phyloP scores from a whole-genome alignment of 2,797 vertebrate genomes.

The Manis crassicaudata region DNA sequence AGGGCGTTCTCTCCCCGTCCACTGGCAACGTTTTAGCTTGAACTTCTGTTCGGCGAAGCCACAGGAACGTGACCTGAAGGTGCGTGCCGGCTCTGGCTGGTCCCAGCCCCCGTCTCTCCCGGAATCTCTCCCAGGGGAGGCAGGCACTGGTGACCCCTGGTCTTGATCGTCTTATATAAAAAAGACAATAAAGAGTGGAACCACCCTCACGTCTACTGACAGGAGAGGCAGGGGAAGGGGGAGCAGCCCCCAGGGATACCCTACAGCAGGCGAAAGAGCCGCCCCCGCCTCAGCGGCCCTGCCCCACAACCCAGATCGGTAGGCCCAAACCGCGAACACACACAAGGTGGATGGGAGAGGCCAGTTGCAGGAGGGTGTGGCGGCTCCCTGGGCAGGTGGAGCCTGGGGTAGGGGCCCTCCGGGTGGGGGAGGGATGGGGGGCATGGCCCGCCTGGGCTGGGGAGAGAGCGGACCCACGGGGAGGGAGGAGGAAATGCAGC shows the following conservation, averaged over 20 bases:
- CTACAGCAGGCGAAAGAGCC: rapidly evolving
- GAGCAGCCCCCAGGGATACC: neutral
- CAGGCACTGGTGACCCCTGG: neutral
- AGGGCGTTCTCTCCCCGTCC: neutral
- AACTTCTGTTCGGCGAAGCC: neutral
- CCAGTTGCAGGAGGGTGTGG: neutral
- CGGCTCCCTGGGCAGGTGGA: neutral
- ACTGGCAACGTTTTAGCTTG: neutral
- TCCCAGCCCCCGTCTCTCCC: neutral
- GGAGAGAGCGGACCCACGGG: neutral
- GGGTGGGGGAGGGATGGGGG: no score
- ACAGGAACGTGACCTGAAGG: neutral
- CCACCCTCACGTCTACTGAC: neutral
- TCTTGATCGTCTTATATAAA: neutral
- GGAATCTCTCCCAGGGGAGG: neutral
- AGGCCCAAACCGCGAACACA: neutral
- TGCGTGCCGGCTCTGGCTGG: neutral
- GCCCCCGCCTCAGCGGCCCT: neutral
- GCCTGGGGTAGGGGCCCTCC: neutral
- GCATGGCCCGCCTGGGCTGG: neutral
- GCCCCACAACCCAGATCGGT: neutral
- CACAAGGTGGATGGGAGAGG: neutral
- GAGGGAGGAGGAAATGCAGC: neutral
- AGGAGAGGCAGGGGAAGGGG: neutral
- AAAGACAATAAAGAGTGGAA: neutral